Base-by-base conservation (phyloP, 1,140 invertebrate species). In the Megathymus violae region DNA sequence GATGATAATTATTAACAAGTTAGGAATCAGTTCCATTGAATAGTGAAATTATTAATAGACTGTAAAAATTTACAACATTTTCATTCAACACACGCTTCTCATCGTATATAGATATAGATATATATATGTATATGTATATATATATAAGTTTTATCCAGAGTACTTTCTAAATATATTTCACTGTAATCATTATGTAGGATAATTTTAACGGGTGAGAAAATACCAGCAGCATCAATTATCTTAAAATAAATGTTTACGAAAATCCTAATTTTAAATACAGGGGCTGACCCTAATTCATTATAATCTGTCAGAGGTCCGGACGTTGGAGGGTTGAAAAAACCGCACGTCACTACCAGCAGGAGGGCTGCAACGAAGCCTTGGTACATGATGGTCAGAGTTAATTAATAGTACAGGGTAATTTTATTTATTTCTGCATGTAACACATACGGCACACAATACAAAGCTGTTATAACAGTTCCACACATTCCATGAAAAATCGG, bases 331-430 rank as follows among this genome's bases (percentile, higher is more conserved):
- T 38, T 44, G 56, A 46, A 72, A 72, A 74, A 72, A 69, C 58
- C 62, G 56, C 60, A 63, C 64, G 68, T 71, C 71, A 74, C 58
- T 65, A 36, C 25, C 71, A 74, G 71, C 44, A 62, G 64, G 64
- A 48, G 58, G 67, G 67, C 66, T 52, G 65, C 51, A 48, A 52
- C 59, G 62, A 70, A 63, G 67, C 60, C 61, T 67, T 71, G 71
- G 65, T 60, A 56, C 62, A 74, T 69, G 67, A 73, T 71, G 71
- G 67, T 62, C 65, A 62, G 64, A 68, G 62, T 68, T 74, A 74
- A 74, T 74, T 74, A 74, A 74, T 74, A 74, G 71, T 74, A 61
- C 38, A 38, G 27, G 48, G 9, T 19, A 47, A 60, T 60, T 14
- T 38, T 38, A 7, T 31, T 4, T 31, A 22, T n/a, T 31, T 31